Base-by-base conservation (phyloP, 2,113 vertebrate genomes). In the Hipposideros armiger region DNA sequence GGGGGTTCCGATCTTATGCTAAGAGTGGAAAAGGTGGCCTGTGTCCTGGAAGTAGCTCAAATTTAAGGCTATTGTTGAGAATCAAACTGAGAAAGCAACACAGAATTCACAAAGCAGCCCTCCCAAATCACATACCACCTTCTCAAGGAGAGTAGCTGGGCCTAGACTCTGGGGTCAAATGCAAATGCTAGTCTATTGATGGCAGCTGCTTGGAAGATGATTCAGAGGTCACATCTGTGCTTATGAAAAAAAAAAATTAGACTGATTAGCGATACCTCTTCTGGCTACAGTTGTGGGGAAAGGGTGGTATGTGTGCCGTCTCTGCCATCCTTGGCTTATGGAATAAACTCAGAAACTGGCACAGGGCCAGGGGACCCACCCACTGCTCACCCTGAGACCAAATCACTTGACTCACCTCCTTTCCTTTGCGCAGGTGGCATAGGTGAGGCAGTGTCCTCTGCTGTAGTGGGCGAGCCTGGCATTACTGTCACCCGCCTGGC, bases 361-460 rank as follows among this genome's bases (percentile, higher is more conserved):
- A 9, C 0, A 10, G 45, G 58, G 56, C 19, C 13, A 2, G 7
- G 42, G 45, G 6, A 14, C 58, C 16, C 17, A 1, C 6, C 7
- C 40, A 0, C 47, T 32, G 10, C 20, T 32, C n/a, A 1, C 40
- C 66, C 54, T 7, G 19, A 58, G 32, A 15, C 50, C 15, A 2
- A 20, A 0, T 72, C 67, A 10, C 24, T 67, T 56, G 28, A 83
- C 72, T 28, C 13, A 2, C 58, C 66, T 87, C 42, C 72, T 87
- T 56, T 89, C 17, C 81, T n/a, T 88, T 47, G 42, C 26, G 0
- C 96, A 99, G 99, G 99, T 95, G 99, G 99, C 97, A 99, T 99
- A 7, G 99, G 99, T 4, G 99, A 99, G 94, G 99, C 99, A 0
- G 99, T 99, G 94, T 98, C 98, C 0, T 98, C 99, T 3, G 99